A percentile compares a stretch with the other conserved stretches of the same genome.
phyloP scores from a whole-genome alignment of 2,113 vertebrate genomes.

The Herpetotheres cachinnans region DNA sequence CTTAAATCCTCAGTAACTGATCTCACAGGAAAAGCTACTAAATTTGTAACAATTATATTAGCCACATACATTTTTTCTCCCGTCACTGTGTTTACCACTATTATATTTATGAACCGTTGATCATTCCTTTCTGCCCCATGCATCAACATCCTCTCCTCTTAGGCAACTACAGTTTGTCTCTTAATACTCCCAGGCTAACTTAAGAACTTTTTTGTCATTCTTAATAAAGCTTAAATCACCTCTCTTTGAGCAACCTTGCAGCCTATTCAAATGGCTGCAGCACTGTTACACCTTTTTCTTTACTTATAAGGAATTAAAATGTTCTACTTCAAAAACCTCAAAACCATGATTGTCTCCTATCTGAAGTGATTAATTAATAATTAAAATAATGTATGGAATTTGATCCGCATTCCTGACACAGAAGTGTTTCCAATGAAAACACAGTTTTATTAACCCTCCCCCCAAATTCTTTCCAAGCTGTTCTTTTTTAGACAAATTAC shows the following conservation, averaged over 20 bases:
- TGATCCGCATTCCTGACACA: neutral
- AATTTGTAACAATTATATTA: conserved; percentile 55
- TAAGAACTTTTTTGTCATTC: neutral
- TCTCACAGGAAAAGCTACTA: conserved; percentile 3
- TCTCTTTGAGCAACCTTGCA: neutral
- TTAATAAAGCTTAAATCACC: conserved; percentile 6
- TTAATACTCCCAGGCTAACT: neutral
- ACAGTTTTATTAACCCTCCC: neutral
- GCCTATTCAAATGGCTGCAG: neutral
- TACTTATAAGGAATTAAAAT: neutral
- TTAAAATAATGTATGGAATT: neutral
- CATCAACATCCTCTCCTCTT: conserved; percentile 14
- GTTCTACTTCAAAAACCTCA: neutral
- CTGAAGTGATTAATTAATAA: neutral
- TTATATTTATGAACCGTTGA: conserved; percentile 35
- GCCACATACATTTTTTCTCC: conserved; percentile 12
- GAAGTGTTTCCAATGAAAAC: neutral
- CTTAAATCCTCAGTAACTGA: conserved; percentile 24
- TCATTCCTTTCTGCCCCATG: conserved; percentile 13
- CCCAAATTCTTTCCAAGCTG: neutral
- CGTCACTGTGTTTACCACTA: conserved; percentile 29
- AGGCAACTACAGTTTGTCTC: neutral
- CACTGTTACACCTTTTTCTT: neutral
- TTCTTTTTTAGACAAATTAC: neutral
- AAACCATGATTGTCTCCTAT: neutral